Evolutionary conservation across 1,140 invertebrate genomes (phyloP).

Genomic region (Lucilia cuprina): DNA sequence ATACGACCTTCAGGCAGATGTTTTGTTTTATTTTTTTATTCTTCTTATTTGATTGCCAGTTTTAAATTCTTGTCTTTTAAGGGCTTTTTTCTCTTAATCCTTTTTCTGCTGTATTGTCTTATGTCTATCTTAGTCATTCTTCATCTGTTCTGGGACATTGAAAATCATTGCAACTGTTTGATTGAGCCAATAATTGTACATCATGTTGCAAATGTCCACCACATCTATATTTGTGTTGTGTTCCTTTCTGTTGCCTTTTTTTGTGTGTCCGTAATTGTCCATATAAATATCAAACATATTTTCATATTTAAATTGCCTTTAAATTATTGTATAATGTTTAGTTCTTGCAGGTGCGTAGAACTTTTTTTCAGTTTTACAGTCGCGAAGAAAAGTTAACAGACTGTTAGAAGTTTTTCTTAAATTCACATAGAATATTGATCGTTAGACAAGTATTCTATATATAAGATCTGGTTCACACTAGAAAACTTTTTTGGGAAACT

Average conservation of each 20-base stretch:
- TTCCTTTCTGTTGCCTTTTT: not conserved
- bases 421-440: too few relatives aligned
- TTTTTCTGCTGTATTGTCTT: not conserved
- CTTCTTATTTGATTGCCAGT: not conserved
- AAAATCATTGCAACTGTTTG: not conserved
- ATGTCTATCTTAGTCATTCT: not conserved
- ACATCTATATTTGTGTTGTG: not conserved
- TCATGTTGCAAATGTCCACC: not conserved
- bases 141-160: not conserved
- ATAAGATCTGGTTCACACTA: too few relatives aligned
- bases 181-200: not conserved
- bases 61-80: not conserved
- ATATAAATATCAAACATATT: not conserved
- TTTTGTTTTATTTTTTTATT: too few relatives aligned
- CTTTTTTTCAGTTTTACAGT: too few relatives aligned
- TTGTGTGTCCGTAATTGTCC: not conserved
- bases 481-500: too few relatives aligned
- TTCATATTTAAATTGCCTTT: not conserved
- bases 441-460: too few relatives aligned
- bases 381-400: too few relatives aligned
- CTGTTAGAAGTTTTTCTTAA: too few relatives aligned
- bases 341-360: not conserved
- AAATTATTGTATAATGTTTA: not conserved
- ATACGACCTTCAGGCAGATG: conserved; percentile 9
- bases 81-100: not conserved